Evolutionary conservation across 2,888 invertebrate genomes (phyloP), one percentile per base, ranked within the genome.

Genomic region (Anticlea derivata): DNA sequence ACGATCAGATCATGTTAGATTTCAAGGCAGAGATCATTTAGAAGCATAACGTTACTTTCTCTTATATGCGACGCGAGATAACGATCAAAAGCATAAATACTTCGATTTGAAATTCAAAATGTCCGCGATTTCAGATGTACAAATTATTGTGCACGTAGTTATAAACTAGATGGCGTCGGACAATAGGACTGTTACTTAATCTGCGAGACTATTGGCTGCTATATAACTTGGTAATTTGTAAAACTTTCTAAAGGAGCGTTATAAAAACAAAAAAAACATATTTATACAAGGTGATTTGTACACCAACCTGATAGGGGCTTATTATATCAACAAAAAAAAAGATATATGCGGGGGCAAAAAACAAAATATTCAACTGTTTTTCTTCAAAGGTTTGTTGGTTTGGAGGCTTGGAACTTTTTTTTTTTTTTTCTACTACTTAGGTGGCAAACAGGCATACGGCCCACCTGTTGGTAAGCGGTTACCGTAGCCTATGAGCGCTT

Each of bases 71-170:
- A 63, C 49, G 55, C 56, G 54, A 70, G 80, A 81, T 83, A 80
- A 71, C 70, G 68, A 83, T 83, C 81, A 53, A 61, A 61, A 63
- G 72, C 69, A 78, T 80, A 79, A 80, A 80, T 75, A 78, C 68
- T 64, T 58, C 67, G 67, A 82, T 83, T 85, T 78, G 73, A 80
- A 82, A 77, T 83, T 79, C 78, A 75, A 79, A 82, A 75, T 76
- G 73, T 72, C 70, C 63, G 60, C 67, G 63, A 54, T 63, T 68
- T 70, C 62, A 65, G 60, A 58, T 55, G 61, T 61, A 71, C 65
- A 71, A 75, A 76, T 73, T 73, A 70, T 70, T 63, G 56, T 60
- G 55, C 55, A 52, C 58, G 47, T 61, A 53, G 65, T 60, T 61
- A 60, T 53, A 55, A 58, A 63, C 53, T 57, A 67, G 65, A 60